phyloP scores from a whole-genome alignment of 2,797 vertebrate genomes.

The Sebastiscus albofasciatus region DNA sequence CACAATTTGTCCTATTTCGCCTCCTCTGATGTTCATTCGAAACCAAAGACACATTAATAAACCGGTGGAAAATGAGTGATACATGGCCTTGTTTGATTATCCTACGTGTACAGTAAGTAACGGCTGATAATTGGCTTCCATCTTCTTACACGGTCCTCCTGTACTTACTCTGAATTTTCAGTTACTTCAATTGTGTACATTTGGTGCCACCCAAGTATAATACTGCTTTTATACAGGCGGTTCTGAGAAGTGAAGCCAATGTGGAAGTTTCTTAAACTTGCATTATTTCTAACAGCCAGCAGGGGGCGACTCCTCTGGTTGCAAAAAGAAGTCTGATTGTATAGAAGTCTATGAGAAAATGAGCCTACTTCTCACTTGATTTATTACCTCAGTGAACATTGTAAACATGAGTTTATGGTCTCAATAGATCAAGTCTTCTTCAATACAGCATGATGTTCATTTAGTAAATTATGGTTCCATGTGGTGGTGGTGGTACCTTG shows the following conservation, averaged over 20 bases:
- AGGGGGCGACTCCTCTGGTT: not conserved
- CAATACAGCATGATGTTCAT: not conserved
- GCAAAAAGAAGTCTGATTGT: not conserved
- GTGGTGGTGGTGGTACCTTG: not conserved
- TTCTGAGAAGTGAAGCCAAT: not conserved
- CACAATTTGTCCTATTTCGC: not conserved
- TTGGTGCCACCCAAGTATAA: not conserved
- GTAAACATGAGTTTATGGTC: not conserved
- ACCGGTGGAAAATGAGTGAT: not conserved
- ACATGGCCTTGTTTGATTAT: not conserved
- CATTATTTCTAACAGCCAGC: not conserved
- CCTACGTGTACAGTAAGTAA: not conserved
- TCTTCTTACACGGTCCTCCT: not conserved
- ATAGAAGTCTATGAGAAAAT: not conserved
- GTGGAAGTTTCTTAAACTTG: not conserved
- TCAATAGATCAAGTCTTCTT: not conserved
- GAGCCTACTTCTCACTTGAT: not conserved
- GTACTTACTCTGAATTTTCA: not conserved
- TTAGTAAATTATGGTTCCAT: not conserved
- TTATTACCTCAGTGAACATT: not conserved
- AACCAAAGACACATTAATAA: not conserved
- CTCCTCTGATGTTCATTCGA: not conserved
- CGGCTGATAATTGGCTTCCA: not conserved
- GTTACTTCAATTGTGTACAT: not conserved
- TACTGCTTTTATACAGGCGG: not conserved